Evolutionary conservation across 2,113 vertebrate genomes (phyloP), one percentile per base, ranked within the genome.

Genomic region (Aptenodytes patagonicus): DNA sequence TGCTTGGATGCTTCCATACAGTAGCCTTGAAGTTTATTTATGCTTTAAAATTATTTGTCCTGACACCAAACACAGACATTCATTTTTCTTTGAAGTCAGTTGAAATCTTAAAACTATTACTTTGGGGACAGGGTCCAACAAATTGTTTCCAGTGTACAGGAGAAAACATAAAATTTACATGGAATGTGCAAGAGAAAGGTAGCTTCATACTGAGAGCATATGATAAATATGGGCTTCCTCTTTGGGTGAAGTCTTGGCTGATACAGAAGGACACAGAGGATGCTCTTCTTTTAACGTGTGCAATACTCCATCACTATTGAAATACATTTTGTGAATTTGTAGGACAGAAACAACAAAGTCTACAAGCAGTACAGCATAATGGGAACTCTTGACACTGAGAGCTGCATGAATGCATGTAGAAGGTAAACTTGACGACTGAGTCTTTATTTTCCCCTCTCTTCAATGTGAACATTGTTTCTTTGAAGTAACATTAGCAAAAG

Each of bases 401-500:
- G 36, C 2, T 8, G 8, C 22, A 19, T 34, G 44, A 87, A 83
- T 24, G 8, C 87, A 83, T 14, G n/a, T 18, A 70, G 60, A 81
- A 84, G 32, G 29, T 49, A 77, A 89, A 76, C 26, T 19, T 57
- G n/a, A 82, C 42, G 19, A 51, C 52, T 4, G 34, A 79, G 32
- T 21, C 36, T 90, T 90, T 79, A 36, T 65, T 79, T 93, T 68
- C 36, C 57, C 10, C 38, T 46, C 17, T 78, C 44, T 61, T 68
- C 68, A 58, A n/a, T 36, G 49, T 1, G 17, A 89, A 38, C 36
- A 34, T 42, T 83, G 22, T 83, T 90, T 55, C 92, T 97, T 97
- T 93, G 85, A 96, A 95, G 79, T 82, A 93, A 73, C 22, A 9
- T 51, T 42, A 80, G 36, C 14, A 72, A 76, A 75, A 94, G 69